Percentiles rank a stretch among this genome's conserved stretches.
These are phyloP conservation scores for Mythimna loreyi DNA, from an alignment of 2,888 invertebrate species.

Conservation along the genomic window DNA sequence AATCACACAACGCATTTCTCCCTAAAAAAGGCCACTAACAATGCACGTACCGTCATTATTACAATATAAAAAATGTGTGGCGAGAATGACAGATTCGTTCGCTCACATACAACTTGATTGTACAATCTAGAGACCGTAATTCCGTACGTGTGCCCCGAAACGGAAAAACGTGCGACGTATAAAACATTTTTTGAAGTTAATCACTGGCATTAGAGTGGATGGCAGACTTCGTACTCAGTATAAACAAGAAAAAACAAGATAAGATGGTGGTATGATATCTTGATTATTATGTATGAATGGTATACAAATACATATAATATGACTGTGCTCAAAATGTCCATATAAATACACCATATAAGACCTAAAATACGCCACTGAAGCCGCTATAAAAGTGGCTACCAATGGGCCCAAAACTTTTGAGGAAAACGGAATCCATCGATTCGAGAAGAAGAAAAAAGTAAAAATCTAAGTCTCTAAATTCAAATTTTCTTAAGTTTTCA, in stretches of 20 bases:
- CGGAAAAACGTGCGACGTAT: slow-evolving; percentile 42
- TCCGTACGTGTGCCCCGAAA: slow-evolving; percentile 43
- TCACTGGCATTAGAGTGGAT: slow-evolving; percentile 20
- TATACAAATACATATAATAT: too few species aligned
- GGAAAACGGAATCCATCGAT: too few species aligned
- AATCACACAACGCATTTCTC: not conserved
- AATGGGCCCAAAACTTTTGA: too few species aligned
- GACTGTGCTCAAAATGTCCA: too few species aligned
- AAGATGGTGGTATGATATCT: not conserved
- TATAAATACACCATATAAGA: too few species aligned
- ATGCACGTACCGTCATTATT: slow-evolving; percentile 46
- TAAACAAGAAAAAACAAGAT: not conserved
- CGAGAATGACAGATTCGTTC: slow-evolving; percentile 53
- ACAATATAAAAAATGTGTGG: slow-evolving; percentile 43
- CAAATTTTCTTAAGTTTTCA: too few species aligned
- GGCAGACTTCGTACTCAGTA: not conserved
- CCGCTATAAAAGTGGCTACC: too few species aligned
- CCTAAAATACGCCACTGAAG: too few species aligned
- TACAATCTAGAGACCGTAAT: slow-evolving; percentile 36
- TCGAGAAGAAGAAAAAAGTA: too few species aligned
- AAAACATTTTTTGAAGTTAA: slow-evolving; percentile 56
- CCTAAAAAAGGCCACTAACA: slow-evolving; percentile 13
- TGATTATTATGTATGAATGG: too few species aligned
- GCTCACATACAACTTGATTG: slow-evolving; percentile 54
- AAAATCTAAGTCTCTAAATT: too few species aligned